Base-by-base conservation (phyloP, 2,888 invertebrate genomes). In the Nomada ferruginata region DNA sequence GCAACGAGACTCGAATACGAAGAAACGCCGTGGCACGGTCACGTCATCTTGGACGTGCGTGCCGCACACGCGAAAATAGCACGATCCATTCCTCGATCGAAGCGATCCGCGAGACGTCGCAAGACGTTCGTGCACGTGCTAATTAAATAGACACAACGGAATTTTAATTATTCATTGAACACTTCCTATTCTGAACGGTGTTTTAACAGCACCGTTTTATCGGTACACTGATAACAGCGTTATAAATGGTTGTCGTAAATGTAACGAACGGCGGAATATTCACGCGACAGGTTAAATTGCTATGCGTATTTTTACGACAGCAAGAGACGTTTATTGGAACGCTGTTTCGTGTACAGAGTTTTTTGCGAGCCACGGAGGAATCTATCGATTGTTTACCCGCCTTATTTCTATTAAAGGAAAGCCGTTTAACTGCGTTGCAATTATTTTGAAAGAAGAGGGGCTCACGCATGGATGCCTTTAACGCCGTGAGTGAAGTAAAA, bases 1-100 rank as follows among this genome's bases (percentile, higher is more conserved):
- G 55, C 20, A 23, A 29, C 47, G 44, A 65, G 70, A 18, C 50
- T 69, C 70, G 64, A 76, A 71, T 60, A 60, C 61, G 79, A 23
- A 53, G 80, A 78, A 74, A 36, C 53, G 15, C 63, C 74, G 72
- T 77, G 86, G 78, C 82, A 82, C 76, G 68, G 71, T 84, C 86
- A 76, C 85, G 86, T 84, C 79, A 86, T 64, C 66, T 64, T 70
- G 63, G 55, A 78, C 72, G 66, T 71, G 72, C 84, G 84, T 76
- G 73, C 57, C 55, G 61, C 52, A 73, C 76, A 60, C 70, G 73
- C 77, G 68, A 78, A 82, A 84, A 84, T 82, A 82, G 79, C 78
- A 55, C 69, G 79, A 71, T 61, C n/a, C 59, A 18, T 57, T 29
- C 53, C 36, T 36, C 36, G 36, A 36, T 36, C 47, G 20, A 50